A percentile compares a stretch with the other conserved stretches of the same genome.
phyloP scores from a whole-genome alignment of 2,113 vertebrate species.

The Chaetura pelagica region DNA sequence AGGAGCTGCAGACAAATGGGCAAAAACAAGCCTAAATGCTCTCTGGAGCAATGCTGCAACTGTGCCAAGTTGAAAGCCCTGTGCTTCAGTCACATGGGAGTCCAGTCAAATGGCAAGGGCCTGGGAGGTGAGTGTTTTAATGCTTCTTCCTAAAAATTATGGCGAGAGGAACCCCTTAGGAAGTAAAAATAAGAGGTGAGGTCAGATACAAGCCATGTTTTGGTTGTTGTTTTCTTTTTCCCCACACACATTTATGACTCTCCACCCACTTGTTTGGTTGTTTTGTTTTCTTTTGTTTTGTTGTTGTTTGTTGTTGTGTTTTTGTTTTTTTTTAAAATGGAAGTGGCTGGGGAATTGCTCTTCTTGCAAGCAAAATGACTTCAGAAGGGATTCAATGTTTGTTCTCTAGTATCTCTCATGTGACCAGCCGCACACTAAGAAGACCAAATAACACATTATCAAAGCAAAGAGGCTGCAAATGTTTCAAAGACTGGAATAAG shows the following conservation, averaged over 20 bases:
- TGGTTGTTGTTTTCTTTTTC: background rate
- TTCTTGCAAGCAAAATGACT: background rate
- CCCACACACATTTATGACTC: background rate
- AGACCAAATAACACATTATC: background rate
- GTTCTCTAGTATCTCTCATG: background rate
- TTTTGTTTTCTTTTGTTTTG: no score
- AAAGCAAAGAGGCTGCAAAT: background rate
- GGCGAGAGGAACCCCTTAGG: background rate
- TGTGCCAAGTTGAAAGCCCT: background rate
- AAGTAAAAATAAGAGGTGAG: background rate
- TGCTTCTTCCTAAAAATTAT: background rate
- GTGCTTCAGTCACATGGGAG: background rate
- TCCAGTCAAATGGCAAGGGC: background rate
- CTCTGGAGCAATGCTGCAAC: background rate
- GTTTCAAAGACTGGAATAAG: background rate
- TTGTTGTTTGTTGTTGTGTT: no score
- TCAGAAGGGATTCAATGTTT: background rate
- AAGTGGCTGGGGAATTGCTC: background rate
- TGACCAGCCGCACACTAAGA: background rate
- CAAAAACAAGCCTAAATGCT: background rate
- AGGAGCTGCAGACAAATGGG: background rate
- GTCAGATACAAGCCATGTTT: background rate
- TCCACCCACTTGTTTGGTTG: background rate
- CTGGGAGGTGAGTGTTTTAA: accelerated
- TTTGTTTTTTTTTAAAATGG: no score